Base-by-base conservation (phyloP, 1,140 invertebrate genomes). In the Caenorhabditis tropicalis region DNA sequence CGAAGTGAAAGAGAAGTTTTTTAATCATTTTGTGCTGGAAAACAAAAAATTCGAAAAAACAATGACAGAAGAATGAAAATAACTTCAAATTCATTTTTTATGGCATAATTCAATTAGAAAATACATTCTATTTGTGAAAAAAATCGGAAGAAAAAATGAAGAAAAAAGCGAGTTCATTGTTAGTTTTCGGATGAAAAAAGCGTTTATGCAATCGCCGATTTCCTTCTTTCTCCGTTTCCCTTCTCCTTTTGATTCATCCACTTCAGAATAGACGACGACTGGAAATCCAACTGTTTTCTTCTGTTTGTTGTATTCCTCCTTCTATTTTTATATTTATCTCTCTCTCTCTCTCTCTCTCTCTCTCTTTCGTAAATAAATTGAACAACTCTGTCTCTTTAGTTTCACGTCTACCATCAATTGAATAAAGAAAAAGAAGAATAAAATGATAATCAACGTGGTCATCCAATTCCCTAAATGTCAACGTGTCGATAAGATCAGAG, bases 211-310 rank as follows among this genome's bases (percentile, higher is more conserved):
- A 74, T 46, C 65, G 19, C n/a, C 36, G 12, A 21, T 65, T 65
- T 65, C 33, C 58, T 36, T 31, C 33, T 36, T 65, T 36, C 36
- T 31, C 58, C 19, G 31, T 51, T 19, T 4, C 16, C 49, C 39
- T 43, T 12, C 39, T 15, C n/a, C 53, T 24, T 27, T 56, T 56
- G 24, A 56, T 56, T 24, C 65, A 31, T 46, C 65, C 65, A 74
- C 65, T 74, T 74, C 65, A 74, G 65, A 74, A 74, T 43, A 27
- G 4, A 7, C 31, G 10, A 10, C 29, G 21, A 74, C 65, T 74
- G 65, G 65, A 74, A 74, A 74, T 43, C 36, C 9, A 74, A 74
- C 65, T 43, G 65, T 74, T 43, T 74, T 74, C 36, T 43, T 74
- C 36, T 74, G n/a, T 74, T 74, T 74, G 65, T n/a, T 39, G 53